Evolutionary conservation across 2,797 vertebrate species (phyloP).

Genomic region (Odontamblyopus rebecca): DNA sequence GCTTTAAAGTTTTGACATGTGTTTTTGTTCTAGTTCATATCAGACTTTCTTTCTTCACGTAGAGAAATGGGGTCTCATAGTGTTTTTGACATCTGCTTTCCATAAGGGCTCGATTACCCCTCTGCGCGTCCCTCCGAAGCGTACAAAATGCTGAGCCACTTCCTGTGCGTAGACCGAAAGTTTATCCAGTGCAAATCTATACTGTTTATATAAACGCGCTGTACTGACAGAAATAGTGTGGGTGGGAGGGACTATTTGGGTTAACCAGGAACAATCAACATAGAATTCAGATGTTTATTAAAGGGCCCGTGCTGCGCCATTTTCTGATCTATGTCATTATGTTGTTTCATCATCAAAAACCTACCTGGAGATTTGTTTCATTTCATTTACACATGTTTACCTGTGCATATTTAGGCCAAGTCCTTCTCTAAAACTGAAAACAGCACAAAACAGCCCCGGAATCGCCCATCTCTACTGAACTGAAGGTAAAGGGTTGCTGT

Average conservation of each 20-base stretch:
- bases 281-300: not conserved
- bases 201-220: conserved; percentile 42
- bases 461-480: too few species aligned
- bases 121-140: conserved; percentile 46
- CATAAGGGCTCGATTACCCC: conserved; percentile 54
- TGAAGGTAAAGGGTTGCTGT: too few species aligned
- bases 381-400: too few species aligned
- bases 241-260: conserved; percentile 68
- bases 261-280: conserved; percentile 61
- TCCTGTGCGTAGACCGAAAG: conserved; percentile 85
- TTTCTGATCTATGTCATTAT: too few species aligned
- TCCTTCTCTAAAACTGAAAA: too few species aligned
- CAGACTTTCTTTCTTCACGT: conserved; percentile 13
- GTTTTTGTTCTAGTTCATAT: conserved; percentile 9
- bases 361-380: too few species aligned
- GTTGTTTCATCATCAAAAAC: too few species aligned
- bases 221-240: conserved; percentile 27
- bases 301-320: too few species aligned
- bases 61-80: conserved; percentile 43
- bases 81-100: conserved; percentile 62
- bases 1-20: conserved; percentile 9
- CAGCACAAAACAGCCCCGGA: too few species aligned
- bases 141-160: conserved; percentile 82
- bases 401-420: too few species aligned
- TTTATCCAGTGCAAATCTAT: conserved; percentile 84